Percentiles rank a stretch among this genome's conserved stretches.
These are phyloP conservation scores for Crossaster papposus DNA, from an alignment of 53 echinoderm and acorn worm genomes.

Conservation along the genomic window DNA sequence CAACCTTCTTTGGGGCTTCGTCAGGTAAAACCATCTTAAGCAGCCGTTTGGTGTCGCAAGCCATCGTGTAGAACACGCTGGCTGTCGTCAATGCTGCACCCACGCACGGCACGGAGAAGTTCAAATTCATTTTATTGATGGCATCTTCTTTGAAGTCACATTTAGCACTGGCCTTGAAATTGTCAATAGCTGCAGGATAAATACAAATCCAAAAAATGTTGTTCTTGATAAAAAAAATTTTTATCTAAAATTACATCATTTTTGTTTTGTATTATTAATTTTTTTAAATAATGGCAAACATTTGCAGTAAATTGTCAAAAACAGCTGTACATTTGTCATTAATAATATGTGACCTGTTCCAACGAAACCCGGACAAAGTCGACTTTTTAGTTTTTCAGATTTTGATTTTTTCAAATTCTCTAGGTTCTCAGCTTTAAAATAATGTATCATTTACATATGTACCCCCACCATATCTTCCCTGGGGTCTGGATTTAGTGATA, in stretches of 20 bases:
- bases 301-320: not conserved
- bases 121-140: conserved; percentile 85
- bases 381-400: too few relatives aligned
- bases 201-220: not conserved
- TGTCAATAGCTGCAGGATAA: conserved; percentile 62
- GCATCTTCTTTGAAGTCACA: conserved; percentile 86
- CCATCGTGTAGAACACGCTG: conserved; percentile 75
- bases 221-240: not conserved
- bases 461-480: too few relatives aligned
- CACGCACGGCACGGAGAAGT: conserved; percentile 67
- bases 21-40: conserved; percentile 81
- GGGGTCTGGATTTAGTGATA: too few relatives aligned
- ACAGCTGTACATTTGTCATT: not conserved
- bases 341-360: not conserved
- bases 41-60: conserved; percentile 75
- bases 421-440: too few relatives aligned
- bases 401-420: too few relatives aligned
- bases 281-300: not conserved
- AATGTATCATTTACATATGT: too few relatives aligned
- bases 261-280: too few relatives aligned
- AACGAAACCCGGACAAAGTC: too few relatives aligned
- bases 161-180: conserved; percentile 76
- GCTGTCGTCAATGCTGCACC: conserved; percentile 77
- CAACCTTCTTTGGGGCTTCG: conserved; percentile 86
- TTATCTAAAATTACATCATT: not conserved